Evolutionary conservation across 2,797 vertebrate species (phyloP).

Genomic region (Avahi laniger): DNA sequence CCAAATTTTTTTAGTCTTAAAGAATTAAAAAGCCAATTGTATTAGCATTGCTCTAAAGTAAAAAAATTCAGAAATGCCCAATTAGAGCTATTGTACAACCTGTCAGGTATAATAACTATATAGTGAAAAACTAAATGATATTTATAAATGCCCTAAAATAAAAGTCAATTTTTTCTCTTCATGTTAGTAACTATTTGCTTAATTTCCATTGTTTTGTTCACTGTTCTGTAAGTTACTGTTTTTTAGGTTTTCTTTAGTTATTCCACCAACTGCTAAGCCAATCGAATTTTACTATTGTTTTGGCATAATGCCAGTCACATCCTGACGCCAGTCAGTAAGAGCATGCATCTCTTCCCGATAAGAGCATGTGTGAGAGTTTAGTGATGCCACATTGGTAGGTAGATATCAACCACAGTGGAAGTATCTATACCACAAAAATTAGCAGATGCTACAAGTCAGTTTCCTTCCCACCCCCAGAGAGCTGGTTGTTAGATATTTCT

Average conservation of each 20-base stretch:
- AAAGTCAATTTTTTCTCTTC: background rate
- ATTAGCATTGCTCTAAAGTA: background rate
- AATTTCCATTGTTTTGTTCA: background rate
- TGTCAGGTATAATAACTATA: background rate
- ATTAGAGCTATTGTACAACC: background rate
- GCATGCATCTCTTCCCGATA: background rate
- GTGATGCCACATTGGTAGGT: background rate
- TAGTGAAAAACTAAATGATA: background rate
- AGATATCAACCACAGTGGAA: background rate
- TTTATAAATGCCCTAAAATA: background rate
- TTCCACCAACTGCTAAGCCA: background rate
- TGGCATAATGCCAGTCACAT: background rate
- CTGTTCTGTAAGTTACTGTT: background rate
- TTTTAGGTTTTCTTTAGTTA: background rate
- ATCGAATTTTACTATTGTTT: background rate
- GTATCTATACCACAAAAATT: background rate
- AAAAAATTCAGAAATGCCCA: background rate
- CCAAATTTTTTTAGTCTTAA: background rate
- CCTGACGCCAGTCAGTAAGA: background rate
- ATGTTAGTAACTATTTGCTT: background rate
- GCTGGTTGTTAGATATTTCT: background rate
- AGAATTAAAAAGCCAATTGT: background rate
- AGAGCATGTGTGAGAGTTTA: background rate
- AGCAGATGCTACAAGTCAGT: background rate
- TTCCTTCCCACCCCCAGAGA: background rate